A percentile compares a stretch with the other conserved stretches of the same genome.
These are phyloP conservation scores for Rhopalosiphum padi DNA, from an alignment of 1,140 invertebrate species.

Conservation along the genomic window DNA sequence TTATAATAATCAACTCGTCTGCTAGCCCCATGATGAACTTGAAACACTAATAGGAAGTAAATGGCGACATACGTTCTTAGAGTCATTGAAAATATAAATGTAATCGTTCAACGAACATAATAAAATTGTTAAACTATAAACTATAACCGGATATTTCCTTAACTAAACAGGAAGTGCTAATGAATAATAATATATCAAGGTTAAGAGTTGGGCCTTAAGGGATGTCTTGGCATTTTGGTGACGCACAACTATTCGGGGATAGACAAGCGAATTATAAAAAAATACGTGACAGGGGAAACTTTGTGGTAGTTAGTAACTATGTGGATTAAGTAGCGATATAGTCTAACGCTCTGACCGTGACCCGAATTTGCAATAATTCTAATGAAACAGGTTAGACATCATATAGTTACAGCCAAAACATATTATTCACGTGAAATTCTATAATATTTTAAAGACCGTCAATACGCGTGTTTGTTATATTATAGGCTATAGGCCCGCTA, in stretches of 20 bases:
- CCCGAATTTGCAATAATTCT: constrained; percentile 46
- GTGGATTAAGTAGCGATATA: background rate
- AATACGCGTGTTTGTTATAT: background rate
- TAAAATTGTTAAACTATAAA: background rate
- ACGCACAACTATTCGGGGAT: background rate
- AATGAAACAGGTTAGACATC: constrained; percentile 32
- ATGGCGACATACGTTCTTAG: background rate
- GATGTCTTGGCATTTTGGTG: background rate
- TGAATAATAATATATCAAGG: constrained; percentile 26
- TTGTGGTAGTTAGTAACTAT: background rate
- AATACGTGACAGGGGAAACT: background rate
- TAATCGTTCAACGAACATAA: constrained; percentile 20
- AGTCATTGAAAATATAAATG: constrained; percentile 46
- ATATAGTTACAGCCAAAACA: constrained; percentile 12
- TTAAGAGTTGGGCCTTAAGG: background rate
- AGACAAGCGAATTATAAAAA: background rate
- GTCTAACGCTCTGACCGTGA: constrained; percentile 19
- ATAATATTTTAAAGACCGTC: background rate
- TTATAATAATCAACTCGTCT: background rate
- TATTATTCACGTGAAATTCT: constrained; percentile 23
- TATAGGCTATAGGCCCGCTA: background rate
- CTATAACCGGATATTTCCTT: constrained; percentile 33
- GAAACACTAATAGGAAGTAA: constrained; percentile 54
- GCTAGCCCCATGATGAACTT: constrained; percentile 14
- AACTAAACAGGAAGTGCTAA: constrained; percentile 26